A percentile compares a stretch with the other conserved stretches of the same genome.
These are phyloP conservation scores for Lasioglossum morio DNA, from an alignment of 2,888 invertebrate species.

Conservation along the genomic window DNA sequence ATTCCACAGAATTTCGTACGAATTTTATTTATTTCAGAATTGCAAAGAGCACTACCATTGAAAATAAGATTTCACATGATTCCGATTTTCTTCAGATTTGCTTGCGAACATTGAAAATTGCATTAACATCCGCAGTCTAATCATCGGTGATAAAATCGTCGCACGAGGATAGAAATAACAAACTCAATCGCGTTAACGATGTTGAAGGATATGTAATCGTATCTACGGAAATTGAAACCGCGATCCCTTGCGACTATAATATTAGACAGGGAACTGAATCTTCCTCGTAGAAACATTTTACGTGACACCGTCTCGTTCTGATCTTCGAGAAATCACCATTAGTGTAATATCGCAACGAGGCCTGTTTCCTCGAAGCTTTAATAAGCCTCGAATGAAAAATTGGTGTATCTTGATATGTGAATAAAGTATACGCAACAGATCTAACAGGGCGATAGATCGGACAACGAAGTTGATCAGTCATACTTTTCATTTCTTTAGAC, in stretches of 20 bases:
- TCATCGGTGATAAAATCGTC: conserved; percentile 12
- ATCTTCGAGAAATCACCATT: neutral
- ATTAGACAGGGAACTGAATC: neutral
- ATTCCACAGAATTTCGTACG: no score
- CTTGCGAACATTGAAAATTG: no score
- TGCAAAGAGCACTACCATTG: no score
- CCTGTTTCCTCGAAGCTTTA: neutral
- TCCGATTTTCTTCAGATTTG: no score
- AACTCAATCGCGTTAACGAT: neutral
- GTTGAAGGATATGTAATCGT: conserved; percentile 30
- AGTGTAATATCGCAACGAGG: neutral
- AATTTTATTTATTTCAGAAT: no score
- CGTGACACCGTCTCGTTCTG: neutral
- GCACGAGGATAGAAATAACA: conserved; percentile 19
- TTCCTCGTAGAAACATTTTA: neutral
- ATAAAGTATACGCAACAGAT: conserved; percentile 36
- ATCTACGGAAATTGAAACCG: neutral
- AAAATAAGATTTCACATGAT: no score
- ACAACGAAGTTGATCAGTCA: conserved; percentile 7
- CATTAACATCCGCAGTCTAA: no score
- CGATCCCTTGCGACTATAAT: neutral
- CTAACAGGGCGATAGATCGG: conserved; percentile 14
- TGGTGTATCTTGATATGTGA: conserved; percentile 49
- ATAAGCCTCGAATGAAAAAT: neutral
- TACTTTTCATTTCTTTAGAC: neutral